A percentile compares a stretch with the other conserved stretches of the same genome.
Conservation (phyloP, 35 echinoderm and acorn worm species). For the Apostichopus japonicus region DNA sequence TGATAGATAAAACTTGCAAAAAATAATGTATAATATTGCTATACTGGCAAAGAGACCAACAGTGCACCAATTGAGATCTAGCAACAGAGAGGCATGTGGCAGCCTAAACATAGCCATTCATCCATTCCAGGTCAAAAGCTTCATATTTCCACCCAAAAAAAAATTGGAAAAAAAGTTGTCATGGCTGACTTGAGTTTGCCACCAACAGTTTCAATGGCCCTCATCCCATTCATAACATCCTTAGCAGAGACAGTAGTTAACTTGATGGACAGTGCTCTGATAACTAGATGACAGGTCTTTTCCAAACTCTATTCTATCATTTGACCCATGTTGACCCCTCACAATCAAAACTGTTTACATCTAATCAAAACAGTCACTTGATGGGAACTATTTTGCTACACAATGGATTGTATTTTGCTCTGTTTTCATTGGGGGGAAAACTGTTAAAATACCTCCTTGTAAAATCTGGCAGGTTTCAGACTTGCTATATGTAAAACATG, state of each 20-base stretch:
- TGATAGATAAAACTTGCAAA: too few species aligned
- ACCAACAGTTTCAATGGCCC: constrained; percentile 14
- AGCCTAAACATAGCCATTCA: too few species aligned
- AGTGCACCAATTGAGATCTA: too few species aligned
- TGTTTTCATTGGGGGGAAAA: neutral
- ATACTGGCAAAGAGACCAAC: too few species aligned
- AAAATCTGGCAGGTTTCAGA: too few species aligned
- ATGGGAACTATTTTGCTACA: neutral
- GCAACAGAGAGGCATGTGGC: too few species aligned
- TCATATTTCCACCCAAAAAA: neutral
- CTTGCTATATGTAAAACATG: too few species aligned
- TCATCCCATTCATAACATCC: neutral
- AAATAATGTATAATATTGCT: too few species aligned
- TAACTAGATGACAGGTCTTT: constrained; percentile 4
- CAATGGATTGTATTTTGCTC: neutral
- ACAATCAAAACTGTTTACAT: constrained; percentile 36
- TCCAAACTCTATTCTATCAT: neutral
- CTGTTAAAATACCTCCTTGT: too few species aligned
- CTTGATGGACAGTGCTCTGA: constrained; percentile 20
- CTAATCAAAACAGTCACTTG: constrained; percentile 36
- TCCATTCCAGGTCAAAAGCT: neutral
- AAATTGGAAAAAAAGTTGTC: neutral
- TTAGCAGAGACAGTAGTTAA: neutral
- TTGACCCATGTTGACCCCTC: neutral
- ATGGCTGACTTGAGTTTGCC: constrained; percentile 2